These are phyloP conservation scores for Coregonus ussuriensis DNA, from an alignment of 2,797 vertebrate species.

Conservation along the genomic window DNA sequence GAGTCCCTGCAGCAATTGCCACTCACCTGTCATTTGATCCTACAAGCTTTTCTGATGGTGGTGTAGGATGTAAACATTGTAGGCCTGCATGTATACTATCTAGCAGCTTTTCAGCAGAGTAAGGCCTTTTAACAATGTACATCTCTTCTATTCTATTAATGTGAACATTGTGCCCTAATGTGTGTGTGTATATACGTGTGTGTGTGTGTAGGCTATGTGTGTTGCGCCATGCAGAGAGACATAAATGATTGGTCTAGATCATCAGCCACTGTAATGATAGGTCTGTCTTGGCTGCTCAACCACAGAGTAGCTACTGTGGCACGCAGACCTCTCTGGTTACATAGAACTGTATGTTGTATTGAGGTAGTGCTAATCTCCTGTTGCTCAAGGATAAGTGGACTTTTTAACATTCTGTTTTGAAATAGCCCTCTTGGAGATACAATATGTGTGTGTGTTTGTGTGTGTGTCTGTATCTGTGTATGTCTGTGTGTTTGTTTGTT, in stretches of 20 bases:
- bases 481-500: neutral
- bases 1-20: neutral
- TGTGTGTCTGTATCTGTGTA: neutral
- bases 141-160: too few relatives aligned
- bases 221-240: neutral
- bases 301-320: conserved; percentile 34
- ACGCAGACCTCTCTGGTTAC: neutral
- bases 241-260: neutral
- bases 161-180: too few relatives aligned
- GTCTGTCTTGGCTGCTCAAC: conserved; percentile 32
- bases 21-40: neutral
- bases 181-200: too few relatives aligned
- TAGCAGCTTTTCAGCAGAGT: too few relatives aligned
- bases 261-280: conserved; percentile 40
- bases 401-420: neutral
- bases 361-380: conserved; percentile 14
- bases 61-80: neutral
- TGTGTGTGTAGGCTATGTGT: neutral
- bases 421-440: too few relatives aligned
- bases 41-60: neutral
- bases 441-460: conserved; percentile 1
- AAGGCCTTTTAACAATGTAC: too few relatives aligned
- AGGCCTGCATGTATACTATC: neutral
- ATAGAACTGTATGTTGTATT: conserved; percentile 6
- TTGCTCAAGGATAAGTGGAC: conserved; percentile 17